Base-by-base conservation (phyloP, 2,888 invertebrate species). In the Camptogramma bilineatum region DNA sequence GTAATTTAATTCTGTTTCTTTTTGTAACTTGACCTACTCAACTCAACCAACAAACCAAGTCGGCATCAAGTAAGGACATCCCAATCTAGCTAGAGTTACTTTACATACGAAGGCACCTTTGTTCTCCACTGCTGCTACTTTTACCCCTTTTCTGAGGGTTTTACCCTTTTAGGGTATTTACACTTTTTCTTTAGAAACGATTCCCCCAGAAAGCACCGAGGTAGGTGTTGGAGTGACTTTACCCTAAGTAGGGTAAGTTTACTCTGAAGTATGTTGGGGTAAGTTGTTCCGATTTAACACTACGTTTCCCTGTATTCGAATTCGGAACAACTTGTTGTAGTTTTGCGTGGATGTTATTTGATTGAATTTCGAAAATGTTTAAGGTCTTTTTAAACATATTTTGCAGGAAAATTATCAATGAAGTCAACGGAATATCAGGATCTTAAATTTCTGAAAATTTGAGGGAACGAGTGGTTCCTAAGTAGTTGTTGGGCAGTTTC, bases 21-120 rank as follows among this genome's bases (percentile, higher is more conserved):
- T 24, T 57, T 39, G 17, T 61, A 54, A 64, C 21, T 62, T 55
- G 64, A 69, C 9, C 64, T 66, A 55, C 52, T 44, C 61, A 63
- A 63, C 46, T 18, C 24, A 9, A 64, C 63, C 50, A 66, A 60
- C 67, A 59, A 62, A 52, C 61, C 48, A 46, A 54, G 62, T 63
- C 65, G 52, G 55, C 42, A 55, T 71, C 73, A 70, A 69, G 66
- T 65, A 77, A 76, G 75, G 76, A 76, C 75, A 76, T 72, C 75
- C 75, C 68, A 65, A 54, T 54, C 62, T 68, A 66, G 50, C 51
- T 68, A 66, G 44, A 46, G 53, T 52, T 53, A 57, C 66, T 69
- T 61, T 50, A 62, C 65, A 66, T 60, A 63, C 66, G 55, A 73
- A 77, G 77, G 77, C 76, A 75, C 76, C 74, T 73, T 60, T 59